Base-by-base conservation (phyloP, 2,797 vertebrate species). In the Crocidura indochinensis region DNA sequence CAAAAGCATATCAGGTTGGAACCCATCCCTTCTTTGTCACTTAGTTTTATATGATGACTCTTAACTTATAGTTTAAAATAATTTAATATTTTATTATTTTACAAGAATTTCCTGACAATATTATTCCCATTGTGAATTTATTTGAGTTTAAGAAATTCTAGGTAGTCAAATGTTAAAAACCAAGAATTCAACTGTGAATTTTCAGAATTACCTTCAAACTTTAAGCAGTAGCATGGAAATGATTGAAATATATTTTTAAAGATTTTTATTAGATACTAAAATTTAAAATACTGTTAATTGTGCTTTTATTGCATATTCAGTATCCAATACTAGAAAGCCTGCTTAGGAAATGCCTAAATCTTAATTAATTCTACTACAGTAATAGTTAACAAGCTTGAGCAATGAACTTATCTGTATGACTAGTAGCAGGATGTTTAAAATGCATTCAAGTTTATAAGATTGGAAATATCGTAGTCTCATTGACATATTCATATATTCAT, bases 131-230 rank as follows among this genome's bases (percentile, higher is more conserved):
- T 19, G 14, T 46, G 14, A 89, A 73, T 87, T 27, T 82, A n/a
- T 64, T 88, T 60, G 53, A 75, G 68, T 87, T 79, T 49, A 78
- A 84, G 72, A 91, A 93, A 60, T 29, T 0, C 73, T 56, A 91
- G 86, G 8, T 47, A 56, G 2, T 73, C 22, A 49, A 60, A 90
- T 19, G 0, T 56, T 71, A 38, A 38, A 38, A 38, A 38, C 76
- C 64, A 85, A 90, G 51, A 91, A 56, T 77, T 8, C 8, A 51
- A 69, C 8, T 87, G 24, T 38, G 49, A 62, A 8, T 29, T 88
- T 74, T 72, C 46, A n/a, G 20, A 74, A 80, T 89, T 91, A 80
- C 68, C 62, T 17, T 62, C 67, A 83, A 14, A 6, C 19, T 62
- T 89, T 10, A 91, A 29, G 38, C 56, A 49, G 22, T 62, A 68